These are phyloP conservation scores for Acrobasis repandana DNA, from an alignment of 2,888 invertebrate genomes.

Conservation along the genomic window DNA sequence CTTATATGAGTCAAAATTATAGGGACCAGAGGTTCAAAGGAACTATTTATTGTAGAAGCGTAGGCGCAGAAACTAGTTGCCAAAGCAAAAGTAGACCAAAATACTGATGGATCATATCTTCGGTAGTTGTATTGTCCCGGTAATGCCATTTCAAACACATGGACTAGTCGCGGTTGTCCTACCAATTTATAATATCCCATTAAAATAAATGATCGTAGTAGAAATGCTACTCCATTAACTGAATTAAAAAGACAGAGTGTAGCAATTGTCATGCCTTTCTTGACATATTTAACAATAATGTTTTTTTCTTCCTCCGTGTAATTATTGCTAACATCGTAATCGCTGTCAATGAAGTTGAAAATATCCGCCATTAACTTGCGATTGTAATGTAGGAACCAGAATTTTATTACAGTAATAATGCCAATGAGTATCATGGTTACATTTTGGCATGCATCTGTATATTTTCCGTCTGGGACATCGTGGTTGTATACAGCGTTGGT, in stretches of 20 bases:
- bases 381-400: slow-evolving; percentile 44
- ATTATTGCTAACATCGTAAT: slow-evolving; percentile 46
- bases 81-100: slow-evolving; percentile 38
- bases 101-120: slow-evolving; percentile 41
- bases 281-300: slow-evolving; percentile 45
- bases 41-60: slow-evolving; percentile 49
- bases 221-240: slow-evolving; percentile 46
- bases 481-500: slow-evolving; percentile 44
- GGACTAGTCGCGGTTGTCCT: slow-evolving; percentile 45
- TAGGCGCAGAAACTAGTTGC: slow-evolving; percentile 46
- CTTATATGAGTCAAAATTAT: slow-evolving; percentile 63
- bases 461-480: slow-evolving; percentile 45
- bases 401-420: slow-evolving; percentile 50
- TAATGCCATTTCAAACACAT: slow-evolving; percentile 56
- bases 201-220: slow-evolving; percentile 47
- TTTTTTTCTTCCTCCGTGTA: slow-evolving; percentile 43
- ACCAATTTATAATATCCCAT: slow-evolving; percentile 48
- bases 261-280: slow-evolving; percentile 47
- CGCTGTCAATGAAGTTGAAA: slow-evolving; percentile 47
- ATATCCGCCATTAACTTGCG: slow-evolving; percentile 42
- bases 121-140: slow-evolving; percentile 46
- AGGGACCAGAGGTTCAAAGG: slow-evolving; percentile 66
- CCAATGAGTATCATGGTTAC: slow-evolving; percentile 49
- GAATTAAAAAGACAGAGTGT: slow-evolving; percentile 50
- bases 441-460: slow-evolving; percentile 55